Base-by-base conservation (phyloP, 23 tunicate species). In the Ciona savignyi region DNA sequence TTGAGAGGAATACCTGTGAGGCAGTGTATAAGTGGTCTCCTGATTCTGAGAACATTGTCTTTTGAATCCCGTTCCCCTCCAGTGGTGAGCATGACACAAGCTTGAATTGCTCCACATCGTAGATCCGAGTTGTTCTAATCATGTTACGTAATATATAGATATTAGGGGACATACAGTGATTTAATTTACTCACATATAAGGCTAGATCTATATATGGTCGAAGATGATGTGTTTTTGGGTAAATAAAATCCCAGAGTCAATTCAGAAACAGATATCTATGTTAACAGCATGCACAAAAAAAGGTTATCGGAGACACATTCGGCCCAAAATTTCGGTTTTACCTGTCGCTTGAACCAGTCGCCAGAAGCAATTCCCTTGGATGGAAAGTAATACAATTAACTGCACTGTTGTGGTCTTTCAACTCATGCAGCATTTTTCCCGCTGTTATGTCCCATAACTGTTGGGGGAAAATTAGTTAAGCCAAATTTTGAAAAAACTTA, bases 361-460 rank as follows among this genome's bases (percentile, higher is more conserved):
- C 91, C 6, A 91, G 70, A 30, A 91, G 80, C 26, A 84, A 64
- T 35, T 91, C 97, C 2, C 75, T 70, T 1, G 97, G 97, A 78
- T 91, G 97, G 70, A 84, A 91, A 25, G 80, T 85, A 33, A 91
- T 74, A 62, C 97, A 91, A 23, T 83, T 78, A 0, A 91, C 35
- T 11, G 86, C 64, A 0, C 63, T 79, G 27, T 77, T 62, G 82
- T 91, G 97, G 35, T 91, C 91, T 35, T 76, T 79, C 62, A 91
- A 67, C 60, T 91, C 93, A 34, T 84, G 86, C 2, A 91, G 70
- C 30, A 91, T 72, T 66, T 85, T 84, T 0, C 97, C 97, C 66
- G 97, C 89, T 32, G 97, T 74, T 9, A 91, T 64, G 35, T 85
- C 90, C 97, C 97, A 91, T 20, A 91, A 78, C 82, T 83, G 29